Base-by-base conservation (phyloP, 1,140 invertebrate genomes). In the Trissolcus basalis region DNA sequence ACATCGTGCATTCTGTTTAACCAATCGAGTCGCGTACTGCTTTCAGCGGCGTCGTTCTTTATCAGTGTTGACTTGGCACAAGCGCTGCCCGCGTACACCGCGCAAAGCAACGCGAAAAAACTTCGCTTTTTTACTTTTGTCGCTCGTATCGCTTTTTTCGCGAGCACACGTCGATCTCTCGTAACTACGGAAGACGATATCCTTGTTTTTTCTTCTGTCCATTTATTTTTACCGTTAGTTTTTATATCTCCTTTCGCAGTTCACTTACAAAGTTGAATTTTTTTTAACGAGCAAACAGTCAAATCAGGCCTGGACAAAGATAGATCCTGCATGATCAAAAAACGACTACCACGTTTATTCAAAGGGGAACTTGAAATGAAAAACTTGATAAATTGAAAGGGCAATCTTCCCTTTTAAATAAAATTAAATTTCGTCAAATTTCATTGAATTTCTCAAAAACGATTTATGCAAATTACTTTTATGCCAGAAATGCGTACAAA, bases 21-120 rank as follows among this genome's bases (percentile, higher is more conserved):
- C 61, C 70, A 73, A 73, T 73, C 70, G 35, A 65, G 70, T 65
- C 61, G 70, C 60, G 70, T 65, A 73, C 45, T 48, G 61, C 55
- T 73, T 64, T 54, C 59, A 73, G 61, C 27, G 56, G 15, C 70
- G 70, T 54, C 55, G 56, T 73, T 73, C 70, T 73, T 73, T 73
- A 67, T 73, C 70, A 64, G 55, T 61, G 70, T 67, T 67, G 63
- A 74, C 70, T 67, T 61, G 70, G 70, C 63, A 74, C 63, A 67
- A 58, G 54, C 54, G 35, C 53, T 27, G 19, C 47, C 14, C 16
- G 67, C 41, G 43, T 53, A 56, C 51, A 39, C 43, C 47, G 33
- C 11, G 48, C 59, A 53, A 65, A 27, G 19, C 19, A 27, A 27
- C 19, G 6, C 59, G 64, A 65, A 72, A 64, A 73, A 61, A 14